phyloP scores from a whole-genome alignment of 2,888 invertebrate genomes.

The Rotaria sp. region DNA sequence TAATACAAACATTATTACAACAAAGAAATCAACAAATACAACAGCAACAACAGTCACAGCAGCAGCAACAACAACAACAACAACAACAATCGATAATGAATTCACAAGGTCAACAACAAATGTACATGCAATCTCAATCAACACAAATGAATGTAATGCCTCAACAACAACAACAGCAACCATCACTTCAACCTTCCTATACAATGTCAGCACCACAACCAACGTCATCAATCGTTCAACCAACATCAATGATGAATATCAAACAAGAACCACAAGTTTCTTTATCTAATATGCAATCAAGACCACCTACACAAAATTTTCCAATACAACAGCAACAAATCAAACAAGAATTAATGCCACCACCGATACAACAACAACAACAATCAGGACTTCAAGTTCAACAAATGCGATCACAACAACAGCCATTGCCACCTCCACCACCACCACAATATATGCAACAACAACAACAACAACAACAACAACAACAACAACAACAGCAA shows the following conservation, averaged over 20 bases:
- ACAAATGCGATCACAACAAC: background rate
- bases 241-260: background rate
- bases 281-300: background rate
- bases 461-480: background rate
- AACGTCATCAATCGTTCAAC: background rate
- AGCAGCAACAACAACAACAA: background rate
- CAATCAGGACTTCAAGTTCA: background rate
- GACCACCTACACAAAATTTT: background rate
- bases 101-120: background rate
- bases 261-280: background rate
- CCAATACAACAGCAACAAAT: background rate
- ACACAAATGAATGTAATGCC: background rate
- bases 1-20: background rate
- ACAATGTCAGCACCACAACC: no score
- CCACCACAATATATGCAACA: background rate
- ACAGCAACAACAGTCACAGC: background rate
- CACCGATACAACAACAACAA: background rate
- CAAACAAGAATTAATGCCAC: background rate
- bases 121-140: background rate
- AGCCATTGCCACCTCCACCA: background rate
- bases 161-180: background rate
- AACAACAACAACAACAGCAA: background rate
- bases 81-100: background rate
- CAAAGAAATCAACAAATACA: slow-evolving; percentile 1
- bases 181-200: background rate